Percentiles rank a stretch among this genome's conserved stretches.
phyloP scores from a whole-genome alignment of 2,113 vertebrate genomes.

The Rhea americana region DNA sequence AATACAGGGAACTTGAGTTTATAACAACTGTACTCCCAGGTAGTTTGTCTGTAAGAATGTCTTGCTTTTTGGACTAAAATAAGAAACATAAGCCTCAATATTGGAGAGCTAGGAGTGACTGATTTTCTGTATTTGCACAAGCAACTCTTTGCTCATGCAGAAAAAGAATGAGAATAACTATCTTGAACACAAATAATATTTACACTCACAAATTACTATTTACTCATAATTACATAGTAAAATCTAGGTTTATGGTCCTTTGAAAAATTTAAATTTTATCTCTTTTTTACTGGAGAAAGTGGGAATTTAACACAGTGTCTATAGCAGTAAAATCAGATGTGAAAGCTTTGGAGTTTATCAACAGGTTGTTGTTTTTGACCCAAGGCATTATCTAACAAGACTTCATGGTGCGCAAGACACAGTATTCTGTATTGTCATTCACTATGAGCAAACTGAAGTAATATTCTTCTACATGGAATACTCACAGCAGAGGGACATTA shows the following conservation, averaged over 20 bases:
- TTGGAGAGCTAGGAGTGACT: neutral
- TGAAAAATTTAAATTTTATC: neutral
- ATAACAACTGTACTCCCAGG: neutral
- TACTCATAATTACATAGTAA: neutral
- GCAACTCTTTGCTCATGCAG: neutral
- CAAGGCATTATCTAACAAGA: neutral
- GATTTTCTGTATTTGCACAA: neutral
- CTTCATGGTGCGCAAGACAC: neutral
- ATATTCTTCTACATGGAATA: slow-evolving; percentile 39
- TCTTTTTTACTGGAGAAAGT: neutral
- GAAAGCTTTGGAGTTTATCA: neutral
- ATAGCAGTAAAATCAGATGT: neutral
- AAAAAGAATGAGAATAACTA: neutral
- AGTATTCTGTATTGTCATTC: neutral
- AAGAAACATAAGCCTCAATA: neutral
- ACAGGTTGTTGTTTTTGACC: neutral
- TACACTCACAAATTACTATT: neutral
- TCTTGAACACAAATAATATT: neutral
- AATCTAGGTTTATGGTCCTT: neutral
- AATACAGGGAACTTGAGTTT: neutral
- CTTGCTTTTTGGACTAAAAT: neutral
- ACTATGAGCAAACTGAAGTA: neutral
- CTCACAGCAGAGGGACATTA: slow-evolving; percentile 98
- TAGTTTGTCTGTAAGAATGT: neutral
- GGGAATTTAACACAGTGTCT: neutral